These are phyloP conservation scores for Noctua comes DNA, from an alignment of 2,888 invertebrate genomes.

Conservation along the genomic window DNA sequence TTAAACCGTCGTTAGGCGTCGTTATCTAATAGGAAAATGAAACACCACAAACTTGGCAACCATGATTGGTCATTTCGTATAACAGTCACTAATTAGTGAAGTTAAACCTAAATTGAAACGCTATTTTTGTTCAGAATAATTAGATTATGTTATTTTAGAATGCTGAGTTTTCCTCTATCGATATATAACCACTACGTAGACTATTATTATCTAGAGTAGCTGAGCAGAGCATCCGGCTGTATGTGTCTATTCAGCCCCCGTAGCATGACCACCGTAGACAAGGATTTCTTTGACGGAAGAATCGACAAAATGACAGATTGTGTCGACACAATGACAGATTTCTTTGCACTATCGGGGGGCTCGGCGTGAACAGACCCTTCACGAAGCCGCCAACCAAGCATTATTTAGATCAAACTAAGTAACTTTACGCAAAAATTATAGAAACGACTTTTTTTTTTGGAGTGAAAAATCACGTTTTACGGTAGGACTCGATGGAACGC, in stretches of 20 bases:
- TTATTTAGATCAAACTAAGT: too few species aligned
- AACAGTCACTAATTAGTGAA: slow-evolving; percentile 24
- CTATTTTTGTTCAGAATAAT: neutral
- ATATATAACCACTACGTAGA: neutral
- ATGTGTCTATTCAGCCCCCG: neutral
- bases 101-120: slow-evolving; percentile 8
- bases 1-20: slow-evolving; percentile 6
- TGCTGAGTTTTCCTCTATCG: neutral
- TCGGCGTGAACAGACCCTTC: too few species aligned
- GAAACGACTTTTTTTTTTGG: too few species aligned
- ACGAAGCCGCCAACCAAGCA: too few species aligned
- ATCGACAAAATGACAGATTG: too few species aligned
- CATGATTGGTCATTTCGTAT: slow-evolving; percentile 2
- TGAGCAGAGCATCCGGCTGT: neutral
- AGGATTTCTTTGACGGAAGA: too few species aligned
- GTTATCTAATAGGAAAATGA: slow-evolving; percentile 57
- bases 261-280: too few species aligned
- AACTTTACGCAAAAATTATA: too few species aligned
- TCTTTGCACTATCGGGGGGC: too few species aligned
- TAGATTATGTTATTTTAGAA: neutral
- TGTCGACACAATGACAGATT: too few species aligned
- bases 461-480: too few species aligned
- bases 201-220: neutral
- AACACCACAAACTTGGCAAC: slow-evolving; percentile 1
- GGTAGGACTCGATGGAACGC: too few species aligned